Evolutionary conservation across 2,888 invertebrate genomes (phyloP).

Genomic region (Unio pictorum): DNA sequence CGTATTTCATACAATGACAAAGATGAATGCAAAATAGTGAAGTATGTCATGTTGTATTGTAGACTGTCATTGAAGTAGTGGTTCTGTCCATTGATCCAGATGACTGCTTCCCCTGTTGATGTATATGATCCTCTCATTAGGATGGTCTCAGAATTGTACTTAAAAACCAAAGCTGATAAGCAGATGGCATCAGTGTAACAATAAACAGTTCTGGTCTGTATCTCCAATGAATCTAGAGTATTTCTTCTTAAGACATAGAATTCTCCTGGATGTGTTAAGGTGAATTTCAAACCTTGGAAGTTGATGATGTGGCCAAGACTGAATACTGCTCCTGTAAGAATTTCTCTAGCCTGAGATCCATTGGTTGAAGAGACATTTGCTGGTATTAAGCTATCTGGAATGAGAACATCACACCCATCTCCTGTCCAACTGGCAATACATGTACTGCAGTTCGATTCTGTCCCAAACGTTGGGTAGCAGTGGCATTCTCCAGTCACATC

Average conservation of each 20-base stretch:
- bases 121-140: conserved; percentile 29
- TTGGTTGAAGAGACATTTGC: neutral
- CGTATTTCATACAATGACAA: conserved; percentile 9
- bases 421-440: conserved; percentile 36
- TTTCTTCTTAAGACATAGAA: conserved; percentile 14
- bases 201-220: conserved; percentile 22
- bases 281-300: conserved; percentile 17
- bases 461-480: conserved; percentile 26
- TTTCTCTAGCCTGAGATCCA: neutral
- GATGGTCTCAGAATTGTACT: conserved; percentile 15
- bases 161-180: conserved; percentile 22
- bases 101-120: conserved; percentile 4
- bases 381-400: neutral
- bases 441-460: conserved; percentile 20
- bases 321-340: conserved; percentile 19
- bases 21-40: conserved; percentile 4
- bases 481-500: conserved; percentile 23
- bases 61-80: conserved; percentile 8
- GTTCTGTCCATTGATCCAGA: conserved; percentile 28
- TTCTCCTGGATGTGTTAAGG: conserved; percentile 29
- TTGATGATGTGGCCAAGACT: conserved; percentile 27
- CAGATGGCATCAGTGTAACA: conserved; percentile 28
- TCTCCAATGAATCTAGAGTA: conserved; percentile 4
- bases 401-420: conserved; percentile 17
- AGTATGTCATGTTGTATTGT: neutral